Conservation (phyloP, 2,797 vertebrate genomes). For the Nyctalus aviator region DNA sequence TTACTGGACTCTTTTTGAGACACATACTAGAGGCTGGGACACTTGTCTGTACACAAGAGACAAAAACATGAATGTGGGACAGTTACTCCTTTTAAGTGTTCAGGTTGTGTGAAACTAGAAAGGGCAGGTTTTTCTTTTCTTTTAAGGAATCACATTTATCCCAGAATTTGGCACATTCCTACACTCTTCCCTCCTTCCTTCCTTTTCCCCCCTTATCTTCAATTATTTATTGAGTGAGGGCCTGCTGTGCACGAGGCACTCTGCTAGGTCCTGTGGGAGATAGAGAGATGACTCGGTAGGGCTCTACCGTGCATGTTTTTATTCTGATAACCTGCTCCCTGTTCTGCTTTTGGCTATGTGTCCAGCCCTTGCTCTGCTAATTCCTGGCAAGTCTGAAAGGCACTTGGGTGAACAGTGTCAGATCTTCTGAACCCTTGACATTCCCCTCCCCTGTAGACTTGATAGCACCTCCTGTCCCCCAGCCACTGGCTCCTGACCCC, state of each 20-base stretch:
- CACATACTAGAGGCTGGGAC: not conserved
- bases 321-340: not conserved
- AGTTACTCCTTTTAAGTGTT: not conserved
- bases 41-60: not conserved
- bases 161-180: slow-evolving; percentile 44
- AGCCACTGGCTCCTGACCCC: not conserved
- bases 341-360: not conserved
- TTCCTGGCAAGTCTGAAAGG: not conserved
- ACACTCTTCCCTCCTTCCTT: not conserved
- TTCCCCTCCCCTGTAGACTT: not conserved
- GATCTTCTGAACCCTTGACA: not conserved
- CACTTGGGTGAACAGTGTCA: not conserved
- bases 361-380: not conserved
- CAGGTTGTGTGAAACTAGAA: slow-evolving; percentile 25
- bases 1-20: slow-evolving; percentile 50
- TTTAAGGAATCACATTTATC: slow-evolving; percentile 34
- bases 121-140: not conserved
- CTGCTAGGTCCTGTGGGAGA: not conserved
- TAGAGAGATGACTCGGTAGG: not conserved
- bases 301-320: not conserved
- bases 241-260: not conserved
- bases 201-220: not conserved
- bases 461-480: not conserved
- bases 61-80: slow-evolving; percentile 27
- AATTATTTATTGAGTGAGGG: slow-evolving; percentile 7